Percentiles rank a stretch among this genome's conserved stretches.
Evolutionary conservation across 1,140 invertebrate species (phyloP).

Genomic region (Scaptomyza pallida): DNA sequence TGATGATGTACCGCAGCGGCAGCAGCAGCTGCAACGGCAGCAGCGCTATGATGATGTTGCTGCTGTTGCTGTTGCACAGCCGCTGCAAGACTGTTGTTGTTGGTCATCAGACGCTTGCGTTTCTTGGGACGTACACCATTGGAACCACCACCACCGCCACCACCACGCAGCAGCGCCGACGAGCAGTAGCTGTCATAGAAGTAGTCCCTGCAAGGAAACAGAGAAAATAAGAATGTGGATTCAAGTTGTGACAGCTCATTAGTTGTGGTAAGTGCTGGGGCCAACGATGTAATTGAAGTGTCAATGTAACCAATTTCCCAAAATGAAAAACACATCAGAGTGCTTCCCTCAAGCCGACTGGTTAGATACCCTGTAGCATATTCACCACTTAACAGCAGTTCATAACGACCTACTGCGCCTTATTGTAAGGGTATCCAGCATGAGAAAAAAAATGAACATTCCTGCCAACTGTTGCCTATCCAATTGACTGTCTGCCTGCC

Average conservation of each 20-base stretch:
- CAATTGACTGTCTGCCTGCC: constrained; percentile 11
- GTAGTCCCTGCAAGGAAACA: constrained; percentile 66
- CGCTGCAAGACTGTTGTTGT: constrained; percentile 61
- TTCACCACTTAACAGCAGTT: no score
- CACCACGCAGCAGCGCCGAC: constrained; percentile 85
- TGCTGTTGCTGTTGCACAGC: constrained; percentile 72
- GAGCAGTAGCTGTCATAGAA: constrained; percentile 86
- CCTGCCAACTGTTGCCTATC: constrained; percentile 64
- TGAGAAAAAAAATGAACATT: constrained; percentile 38
- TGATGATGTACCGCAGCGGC: constrained; percentile 66
- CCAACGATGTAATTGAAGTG: constrained; percentile 62
- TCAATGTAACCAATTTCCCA: constrained; percentile 10
- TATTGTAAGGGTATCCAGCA: background rate
- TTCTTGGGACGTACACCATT: constrained; percentile 86
- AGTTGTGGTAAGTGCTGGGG: constrained; percentile 28
- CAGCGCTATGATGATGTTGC: constrained; percentile 64
- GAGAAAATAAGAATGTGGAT: background rate
- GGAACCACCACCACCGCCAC: constrained; percentile 54
- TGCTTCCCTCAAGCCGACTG: background rate
- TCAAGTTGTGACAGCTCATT: constrained; percentile 36
- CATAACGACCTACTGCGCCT: no score
- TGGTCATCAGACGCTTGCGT: constrained; percentile 87
- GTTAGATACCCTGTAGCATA: background rate
- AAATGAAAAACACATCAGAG: constrained; percentile 2
- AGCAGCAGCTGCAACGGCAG: constrained; percentile 64